These are phyloP conservation scores for Gastracanthus pulcherrimus DNA, from an alignment of 2,888 invertebrate species.

Conservation along the genomic window DNA sequence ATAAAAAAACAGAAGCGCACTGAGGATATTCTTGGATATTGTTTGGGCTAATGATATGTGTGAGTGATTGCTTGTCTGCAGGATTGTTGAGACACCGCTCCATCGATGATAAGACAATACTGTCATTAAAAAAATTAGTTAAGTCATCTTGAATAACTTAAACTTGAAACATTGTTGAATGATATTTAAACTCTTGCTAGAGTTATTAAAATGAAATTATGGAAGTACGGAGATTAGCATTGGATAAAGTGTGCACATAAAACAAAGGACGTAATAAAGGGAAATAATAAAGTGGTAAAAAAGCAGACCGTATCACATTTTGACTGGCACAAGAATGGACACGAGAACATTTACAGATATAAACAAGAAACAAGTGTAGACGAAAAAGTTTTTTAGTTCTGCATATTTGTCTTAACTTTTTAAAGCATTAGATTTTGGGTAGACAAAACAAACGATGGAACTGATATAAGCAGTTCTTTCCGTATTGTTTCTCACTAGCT, in stretches of 20 bases:
- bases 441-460: constrained; percentile 41
- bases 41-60: neutral
- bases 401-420: neutral
- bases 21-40: constrained; percentile 56
- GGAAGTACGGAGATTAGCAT: neutral
- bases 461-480: constrained; percentile 51
- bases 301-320: constrained; percentile 57
- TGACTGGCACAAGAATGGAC: constrained; percentile 46
- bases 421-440: constrained; percentile 48
- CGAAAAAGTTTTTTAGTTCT: constrained; percentile 1
- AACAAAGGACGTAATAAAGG: neutral
- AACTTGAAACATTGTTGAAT: neutral
- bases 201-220: neutral
- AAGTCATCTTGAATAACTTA: neutral
- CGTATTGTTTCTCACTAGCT: neutral
- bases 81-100: neutral
- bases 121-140: neutral
- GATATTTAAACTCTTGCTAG: neutral
- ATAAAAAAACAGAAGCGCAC: constrained; percentile 58
- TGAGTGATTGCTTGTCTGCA: neutral
- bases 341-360: constrained; percentile 60
- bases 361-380: constrained; percentile 61
- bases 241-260: neutral
- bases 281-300: neutral
- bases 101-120: neutral